Evolutionary conservation across 2,888 invertebrate genomes (phyloP), one percentile per base, ranked within the genome.

Genomic region (Athripsodes cinereus): DNA sequence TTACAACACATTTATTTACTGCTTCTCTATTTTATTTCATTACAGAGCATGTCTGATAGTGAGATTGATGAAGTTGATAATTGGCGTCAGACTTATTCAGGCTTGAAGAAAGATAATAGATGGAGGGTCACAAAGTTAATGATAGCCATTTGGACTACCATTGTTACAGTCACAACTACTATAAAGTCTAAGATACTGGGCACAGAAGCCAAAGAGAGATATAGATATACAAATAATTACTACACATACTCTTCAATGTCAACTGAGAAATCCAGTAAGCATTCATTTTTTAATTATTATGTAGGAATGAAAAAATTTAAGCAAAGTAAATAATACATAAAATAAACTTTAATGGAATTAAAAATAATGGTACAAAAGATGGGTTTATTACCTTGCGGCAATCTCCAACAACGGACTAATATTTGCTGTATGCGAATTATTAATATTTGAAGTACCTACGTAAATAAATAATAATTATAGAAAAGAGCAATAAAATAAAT

Each of bases 61-160:
- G 61, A 63, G 46, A 20, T 53, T 20, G 63, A 63, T 6, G 63
- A 61, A 46, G 47, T 47, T 13, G 60, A 60, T 26, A 47, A 22
- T 21, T 20, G 52, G 47, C 16, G 19, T 21, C 20, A 31, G 19
- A 35, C 19, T 19, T 20, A 16, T 10, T 40, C 46, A n/a, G n/a
- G 21, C 13, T 8, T n/a, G 31, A 34, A 19, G 13, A 34, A 26
- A n/a, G 50, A 31, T 20, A 44, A 40, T 13, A 8, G 21, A 18
- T 78, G 77, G 77, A 74, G 75, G 75, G 64, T 77, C 63, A 74
- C 75, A 0, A 66, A 67, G 1, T 54, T 76, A 34, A 65, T 77
- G 11, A 62, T 74, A 53, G 63, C 70, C 47, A 61, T 60, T 48
- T 62, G 59, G 51, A 63, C 63, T 3, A 59, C 40, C 22, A 62